These are phyloP conservation scores for Heliconius hermathena DNA, from an alignment of 1,140 invertebrate genomes.

Conservation along the genomic window DNA sequence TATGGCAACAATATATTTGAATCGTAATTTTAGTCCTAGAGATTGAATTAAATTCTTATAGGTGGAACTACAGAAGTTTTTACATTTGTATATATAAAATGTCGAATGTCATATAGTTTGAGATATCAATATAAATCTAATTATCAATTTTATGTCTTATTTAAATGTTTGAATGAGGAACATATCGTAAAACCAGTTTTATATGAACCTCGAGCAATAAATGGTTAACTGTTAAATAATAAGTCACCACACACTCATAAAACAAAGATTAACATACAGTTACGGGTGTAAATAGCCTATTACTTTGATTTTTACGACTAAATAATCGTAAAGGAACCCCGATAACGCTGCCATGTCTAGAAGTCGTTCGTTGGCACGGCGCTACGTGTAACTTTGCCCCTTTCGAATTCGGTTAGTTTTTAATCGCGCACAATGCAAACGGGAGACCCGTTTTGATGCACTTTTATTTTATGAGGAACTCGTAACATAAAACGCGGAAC, in stretches of 20 bases:
- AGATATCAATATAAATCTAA: not conserved
- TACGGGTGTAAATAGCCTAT: constrained; percentile 80
- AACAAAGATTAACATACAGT: constrained; percentile 81
- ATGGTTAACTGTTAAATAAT: constrained; percentile 79
- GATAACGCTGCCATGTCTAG: constrained; percentile 56
- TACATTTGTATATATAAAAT: not conserved
- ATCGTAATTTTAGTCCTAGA: constrained; percentile 36
- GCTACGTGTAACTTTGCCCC: constrained; percentile 25
- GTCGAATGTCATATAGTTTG: not conserved
- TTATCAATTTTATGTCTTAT: constrained; percentile 17
- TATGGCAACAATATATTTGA: constrained; percentile 57
- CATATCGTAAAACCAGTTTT: constrained; percentile 49
- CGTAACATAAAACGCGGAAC: constrained; percentile 78
- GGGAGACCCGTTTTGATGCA: constrained; percentile 74
- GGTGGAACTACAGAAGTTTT: not conserved
- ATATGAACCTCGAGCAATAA: constrained; percentile 67
- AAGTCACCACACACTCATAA: constrained; percentile 77
- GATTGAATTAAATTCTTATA: constrained; percentile 9
- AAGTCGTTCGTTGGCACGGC: constrained; percentile 38
- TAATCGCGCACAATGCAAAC: constrained; percentile 75
- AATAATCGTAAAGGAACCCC: constrained; percentile 81
- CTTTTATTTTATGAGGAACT: constrained; percentile 80
- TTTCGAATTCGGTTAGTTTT: constrained; percentile 59
- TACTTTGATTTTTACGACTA: constrained; percentile 82
- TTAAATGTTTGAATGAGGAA: constrained; percentile 32